Evolutionary conservation across 2,888 invertebrate species (phyloP).

Genomic region (Tinea trinotella): DNA sequence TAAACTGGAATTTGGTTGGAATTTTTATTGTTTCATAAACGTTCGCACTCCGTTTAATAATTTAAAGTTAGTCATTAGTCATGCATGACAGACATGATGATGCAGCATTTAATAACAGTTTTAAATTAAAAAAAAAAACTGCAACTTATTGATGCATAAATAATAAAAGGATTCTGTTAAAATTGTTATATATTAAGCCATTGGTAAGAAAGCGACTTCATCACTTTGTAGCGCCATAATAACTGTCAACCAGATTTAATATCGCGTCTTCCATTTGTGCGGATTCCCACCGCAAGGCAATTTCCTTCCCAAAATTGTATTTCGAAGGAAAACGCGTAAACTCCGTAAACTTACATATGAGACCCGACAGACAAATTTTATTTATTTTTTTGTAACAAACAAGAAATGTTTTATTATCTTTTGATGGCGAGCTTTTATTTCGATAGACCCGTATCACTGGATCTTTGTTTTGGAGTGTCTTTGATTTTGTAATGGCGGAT

Average conservation of each 20-base stretch:
- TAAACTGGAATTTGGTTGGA: background rate
- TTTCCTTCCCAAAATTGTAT: conserved; percentile 67
- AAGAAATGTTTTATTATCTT: conserved; percentile 9
- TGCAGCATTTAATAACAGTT: too few relatives aligned
- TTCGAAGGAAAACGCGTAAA: conserved; percentile 47
- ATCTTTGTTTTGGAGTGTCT: conserved; percentile 5
- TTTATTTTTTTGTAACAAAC: conserved; percentile 39
- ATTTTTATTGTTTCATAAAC: background rate
- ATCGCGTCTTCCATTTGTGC: conserved; percentile 62
- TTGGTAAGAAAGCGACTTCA: background rate
- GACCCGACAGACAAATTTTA: conserved; percentile 60
- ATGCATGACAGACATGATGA: too few relatives aligned
- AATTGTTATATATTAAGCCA: background rate
- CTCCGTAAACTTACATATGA: conserved; percentile 56
- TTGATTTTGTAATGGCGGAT: background rate
- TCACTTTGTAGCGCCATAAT: conserved; percentile 41
- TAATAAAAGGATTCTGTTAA: background rate
- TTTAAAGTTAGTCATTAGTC: too few relatives aligned
- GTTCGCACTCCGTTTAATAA: background rate
- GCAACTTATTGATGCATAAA: background rate
- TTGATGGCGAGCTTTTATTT: conserved; percentile 11
- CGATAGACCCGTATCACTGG: background rate
- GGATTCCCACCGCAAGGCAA: conserved; percentile 54
- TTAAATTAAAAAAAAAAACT: too few relatives aligned
- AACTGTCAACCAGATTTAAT: conserved; percentile 69